A percentile compares a stretch with the other conserved stretches of the same genome.
Evolutionary conservation across 2,113 vertebrate genomes (phyloP).

Genomic region (Scolopax mira): DNA sequence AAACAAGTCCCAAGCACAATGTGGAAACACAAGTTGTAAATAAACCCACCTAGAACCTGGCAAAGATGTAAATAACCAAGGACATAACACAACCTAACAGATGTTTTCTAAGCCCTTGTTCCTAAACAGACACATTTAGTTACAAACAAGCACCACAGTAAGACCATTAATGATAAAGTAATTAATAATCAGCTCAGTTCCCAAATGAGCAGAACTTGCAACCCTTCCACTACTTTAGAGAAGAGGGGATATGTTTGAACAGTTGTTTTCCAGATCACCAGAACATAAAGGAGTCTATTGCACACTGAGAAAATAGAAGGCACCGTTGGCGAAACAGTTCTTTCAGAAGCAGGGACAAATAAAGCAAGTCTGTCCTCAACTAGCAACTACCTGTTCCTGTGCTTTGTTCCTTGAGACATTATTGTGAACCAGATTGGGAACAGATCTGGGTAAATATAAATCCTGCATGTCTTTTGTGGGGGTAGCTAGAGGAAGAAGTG

Average conservation of each 20-base stretch:
- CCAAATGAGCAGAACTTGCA: not conserved
- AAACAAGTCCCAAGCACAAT: not conserved
- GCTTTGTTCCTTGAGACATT: not conserved
- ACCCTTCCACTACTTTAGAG: not conserved
- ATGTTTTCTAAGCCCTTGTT: not conserved
- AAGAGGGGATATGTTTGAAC: not conserved
- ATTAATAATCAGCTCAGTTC: not conserved
- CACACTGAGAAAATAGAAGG: not conserved
- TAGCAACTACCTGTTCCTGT: not conserved
- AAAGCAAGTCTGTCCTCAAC: not conserved
- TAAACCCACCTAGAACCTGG: not conserved
- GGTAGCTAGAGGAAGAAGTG: not conserved
- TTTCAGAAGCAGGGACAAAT: not conserved
- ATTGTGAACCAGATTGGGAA: not conserved
- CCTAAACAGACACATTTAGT: not conserved
- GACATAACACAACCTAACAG: not conserved
- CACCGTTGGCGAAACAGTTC: not conserved
- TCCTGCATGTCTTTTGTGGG: not conserved
- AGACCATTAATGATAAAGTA: not conserved
- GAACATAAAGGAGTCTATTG: not conserved
- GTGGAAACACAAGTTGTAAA: not conserved
- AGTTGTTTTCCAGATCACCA: not conserved
- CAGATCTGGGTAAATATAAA: not conserved
- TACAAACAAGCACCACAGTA: not conserved
- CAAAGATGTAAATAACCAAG: not conserved